Evolutionary conservation across 2,113 vertebrate genomes (phyloP), one percentile per base, ranked within the genome.

Genomic region (Megaceryle maxima): DNA sequence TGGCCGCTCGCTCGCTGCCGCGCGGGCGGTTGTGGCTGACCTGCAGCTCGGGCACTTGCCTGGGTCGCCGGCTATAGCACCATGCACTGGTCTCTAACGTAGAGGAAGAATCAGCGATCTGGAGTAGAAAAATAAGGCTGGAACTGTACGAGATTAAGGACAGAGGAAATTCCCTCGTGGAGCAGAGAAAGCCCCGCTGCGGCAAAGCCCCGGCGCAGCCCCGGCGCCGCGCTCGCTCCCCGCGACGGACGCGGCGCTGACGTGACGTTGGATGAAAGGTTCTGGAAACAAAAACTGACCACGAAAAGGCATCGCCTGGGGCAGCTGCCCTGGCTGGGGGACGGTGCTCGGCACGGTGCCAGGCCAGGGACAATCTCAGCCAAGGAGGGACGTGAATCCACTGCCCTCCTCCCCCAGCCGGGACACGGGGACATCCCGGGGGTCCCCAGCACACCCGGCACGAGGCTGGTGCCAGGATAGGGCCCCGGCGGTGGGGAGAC

Each of bases 101-200:
- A 95, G 94, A 95, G 96, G 96, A 94, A 97, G 94, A 93, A 96
- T 95, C 92, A 87, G 88, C 72, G 84, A 94, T 85, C 88, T n/a
- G 90, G 94, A 97, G 95, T 97, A 95, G 92, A 97, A 96, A 95
- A 97, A 92, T 95, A 94, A 96, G 95, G 95, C 96, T 96, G 96
- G 94, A 96, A 43, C 48, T 75, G 96, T 28, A 80, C 56, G 15
- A 41, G 92, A 68, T 66, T 39, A 28, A 83, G 93, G 93, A 39
- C 70, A 39, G 78, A 87, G 82, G 84, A 64, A 62, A 92, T 59
- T 77, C 79, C 90, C 88, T 48, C 48, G 4, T 1, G 81, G 88
- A 66, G 68, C 56, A 80, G 83, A 74, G 87, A 37, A 39, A 62
- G 56, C 56, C 73, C 62, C 8, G 67, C 88, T 9, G 88, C 3